A percentile compares a stretch with the other conserved stretches of the same genome.
Evolutionary conservation across 2,888 invertebrate species (phyloP).

Genomic region (Dioctria linearis): DNA sequence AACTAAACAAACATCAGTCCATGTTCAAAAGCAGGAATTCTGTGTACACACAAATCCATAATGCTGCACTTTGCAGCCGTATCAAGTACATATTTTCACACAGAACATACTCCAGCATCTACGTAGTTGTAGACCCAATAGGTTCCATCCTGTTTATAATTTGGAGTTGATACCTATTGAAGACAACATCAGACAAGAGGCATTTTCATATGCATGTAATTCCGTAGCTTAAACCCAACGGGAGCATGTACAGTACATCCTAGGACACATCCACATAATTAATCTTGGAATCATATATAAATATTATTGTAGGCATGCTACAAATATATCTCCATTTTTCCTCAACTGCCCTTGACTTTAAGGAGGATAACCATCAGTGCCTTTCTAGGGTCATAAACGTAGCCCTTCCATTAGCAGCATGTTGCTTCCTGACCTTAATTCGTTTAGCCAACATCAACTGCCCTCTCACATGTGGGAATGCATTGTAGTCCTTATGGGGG

Average conservation of each 20-base stretch:
- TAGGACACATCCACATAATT: constrained; percentile 38
- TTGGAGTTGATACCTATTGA: neutral
- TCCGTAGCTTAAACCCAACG: neutral
- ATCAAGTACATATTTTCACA: too few relatives aligned
- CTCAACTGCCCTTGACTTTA: constrained; percentile 49
- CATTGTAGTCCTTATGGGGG: constrained; percentile 45
- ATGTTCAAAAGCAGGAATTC: too few relatives aligned
- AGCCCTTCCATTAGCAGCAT: constrained; percentile 51
- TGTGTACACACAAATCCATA: too few relatives aligned
- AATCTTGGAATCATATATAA: constrained; percentile 33
- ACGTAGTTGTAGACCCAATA: too few relatives aligned
- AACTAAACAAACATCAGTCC: too few relatives aligned
- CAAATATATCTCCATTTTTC: constrained; percentile 7
- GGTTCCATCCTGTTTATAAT: too few relatives aligned
- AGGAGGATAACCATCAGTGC: constrained; percentile 7
- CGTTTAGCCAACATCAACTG: constrained; percentile 53
- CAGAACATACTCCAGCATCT: too few relatives aligned
- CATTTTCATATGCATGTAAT: constrained; percentile 15
- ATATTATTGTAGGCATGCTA: neutral
- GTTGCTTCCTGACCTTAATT: constrained; percentile 52
- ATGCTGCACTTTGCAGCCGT: too few relatives aligned
- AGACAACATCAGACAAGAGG: constrained; percentile 9
- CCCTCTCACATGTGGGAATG: neutral
- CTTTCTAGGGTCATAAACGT: neutral
- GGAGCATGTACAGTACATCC: neutral